Evolutionary conservation across 2,113 vertebrate species (phyloP).

Genomic region (Brevimyrus niger): DNA sequence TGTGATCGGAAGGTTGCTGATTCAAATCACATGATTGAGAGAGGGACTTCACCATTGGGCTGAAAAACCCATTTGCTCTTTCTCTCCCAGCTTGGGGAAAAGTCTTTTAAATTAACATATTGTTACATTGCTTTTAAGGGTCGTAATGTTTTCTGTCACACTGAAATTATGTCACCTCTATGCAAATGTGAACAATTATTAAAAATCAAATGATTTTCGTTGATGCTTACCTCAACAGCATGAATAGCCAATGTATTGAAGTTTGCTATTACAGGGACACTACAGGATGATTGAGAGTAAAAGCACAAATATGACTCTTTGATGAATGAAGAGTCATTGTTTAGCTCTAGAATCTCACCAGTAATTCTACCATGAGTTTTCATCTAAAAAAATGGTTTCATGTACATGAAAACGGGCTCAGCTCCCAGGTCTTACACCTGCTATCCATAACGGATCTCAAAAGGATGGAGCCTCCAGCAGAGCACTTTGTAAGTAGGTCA

Average conservation of each 20-base stretch:
- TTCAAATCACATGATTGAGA: not conserved
- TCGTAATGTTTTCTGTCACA: not conserved
- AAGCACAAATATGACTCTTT: not conserved
- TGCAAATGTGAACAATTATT: not conserved
- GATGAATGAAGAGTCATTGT: not conserved
- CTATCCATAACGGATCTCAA: not conserved
- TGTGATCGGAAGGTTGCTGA: not conserved
- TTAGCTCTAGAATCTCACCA: not conserved
- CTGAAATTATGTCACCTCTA: not conserved
- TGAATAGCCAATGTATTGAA: not conserved
- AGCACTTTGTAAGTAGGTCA: conserved; percentile 7
- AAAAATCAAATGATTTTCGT: not conserved
- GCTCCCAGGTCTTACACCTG: not conserved
- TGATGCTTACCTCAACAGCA: not conserved
- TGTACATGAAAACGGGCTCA: not conserved
- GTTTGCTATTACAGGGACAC: not conserved
- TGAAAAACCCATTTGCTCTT: not conserved
- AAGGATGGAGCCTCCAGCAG: not conserved
- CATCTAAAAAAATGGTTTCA: not conserved
- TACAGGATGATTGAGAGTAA: not conserved
- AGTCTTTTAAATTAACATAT: not conserved
- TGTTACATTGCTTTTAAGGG: not conserved
- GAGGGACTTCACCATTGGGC: not conserved
- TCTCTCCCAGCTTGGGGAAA: not conserved
- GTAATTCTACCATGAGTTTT: not conserved